Evolutionary conservation across 2,113 vertebrate genomes (phyloP).

Genomic region (Athene noctua): DNA sequence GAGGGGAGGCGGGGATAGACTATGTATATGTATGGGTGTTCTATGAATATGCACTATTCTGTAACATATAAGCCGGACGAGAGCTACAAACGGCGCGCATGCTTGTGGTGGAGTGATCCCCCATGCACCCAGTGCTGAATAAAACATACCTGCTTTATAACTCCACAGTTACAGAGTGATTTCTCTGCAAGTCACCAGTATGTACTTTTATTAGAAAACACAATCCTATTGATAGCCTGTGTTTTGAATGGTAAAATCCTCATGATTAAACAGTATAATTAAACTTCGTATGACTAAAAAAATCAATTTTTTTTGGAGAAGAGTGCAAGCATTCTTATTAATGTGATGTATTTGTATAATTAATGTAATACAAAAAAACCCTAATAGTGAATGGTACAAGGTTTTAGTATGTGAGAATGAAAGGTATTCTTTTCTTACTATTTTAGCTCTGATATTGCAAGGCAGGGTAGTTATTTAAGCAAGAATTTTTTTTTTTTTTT

Average conservation of each 20-base stretch:
- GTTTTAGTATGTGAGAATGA: neutral
- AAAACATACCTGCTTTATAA: too few species aligned
- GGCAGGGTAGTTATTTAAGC: neutral
- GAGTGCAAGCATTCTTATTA: neutral
- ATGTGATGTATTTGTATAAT: slow-evolving; percentile 19
- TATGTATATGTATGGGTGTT: too few species aligned
- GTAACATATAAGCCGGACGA: too few species aligned
- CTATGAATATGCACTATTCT: too few species aligned
- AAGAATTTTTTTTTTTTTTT: neutral
- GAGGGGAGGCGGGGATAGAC: too few species aligned
- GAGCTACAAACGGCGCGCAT: too few species aligned
- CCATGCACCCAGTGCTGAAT: too few species aligned
- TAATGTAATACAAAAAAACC: slow-evolving; percentile 8
- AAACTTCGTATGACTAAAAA: neutral
- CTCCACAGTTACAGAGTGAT: too few species aligned
- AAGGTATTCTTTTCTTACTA: neutral
- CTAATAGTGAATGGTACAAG: neutral
- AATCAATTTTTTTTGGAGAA: neutral
- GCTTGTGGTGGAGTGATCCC: too few species aligned
- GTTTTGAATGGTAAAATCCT: neutral
- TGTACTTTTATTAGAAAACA: neutral
- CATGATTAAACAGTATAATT: neutral
- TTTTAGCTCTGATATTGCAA: neutral
- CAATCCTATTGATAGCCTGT: neutral
- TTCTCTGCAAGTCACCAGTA: too few species aligned